Conservation (phyloP, 2,888 invertebrate genomes). For the Caenorhabditis uteleia region DNA sequence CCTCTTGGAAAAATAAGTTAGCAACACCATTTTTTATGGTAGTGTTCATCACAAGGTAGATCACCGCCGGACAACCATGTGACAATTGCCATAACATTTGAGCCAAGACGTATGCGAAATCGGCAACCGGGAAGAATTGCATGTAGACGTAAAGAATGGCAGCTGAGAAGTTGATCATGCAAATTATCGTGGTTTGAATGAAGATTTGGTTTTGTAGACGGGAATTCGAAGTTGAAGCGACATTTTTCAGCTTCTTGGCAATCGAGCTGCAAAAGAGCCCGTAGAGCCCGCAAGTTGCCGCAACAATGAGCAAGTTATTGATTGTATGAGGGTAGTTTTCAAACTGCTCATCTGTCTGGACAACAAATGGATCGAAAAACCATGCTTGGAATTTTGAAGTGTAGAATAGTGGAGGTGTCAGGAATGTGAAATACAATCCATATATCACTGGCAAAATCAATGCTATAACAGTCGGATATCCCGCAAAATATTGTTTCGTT, state of each 20-base stretch:
- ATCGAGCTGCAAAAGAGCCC: constrained; percentile 34
- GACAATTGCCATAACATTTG: constrained; percentile 50
- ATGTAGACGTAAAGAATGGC: constrained; percentile 51
- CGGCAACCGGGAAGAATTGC: constrained; percentile 48
- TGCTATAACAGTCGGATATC: constrained; percentile 32
- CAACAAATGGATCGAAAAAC: constrained; percentile 56
- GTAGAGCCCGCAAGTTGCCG: constrained; percentile 44
- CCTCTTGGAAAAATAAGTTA: no score
- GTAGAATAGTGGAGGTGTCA: constrained; percentile 50
- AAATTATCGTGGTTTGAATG: constrained; percentile 43
- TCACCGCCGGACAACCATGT: constrained; percentile 43
- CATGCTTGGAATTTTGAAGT: constrained; percentile 45
- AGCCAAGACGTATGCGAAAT: constrained; percentile 43
- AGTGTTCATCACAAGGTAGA: constrained; percentile 46
- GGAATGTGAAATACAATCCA: constrained; percentile 41
- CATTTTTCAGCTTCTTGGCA: constrained; percentile 20
- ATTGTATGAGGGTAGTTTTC: constrained; percentile 45
- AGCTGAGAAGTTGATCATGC: constrained; percentile 42
- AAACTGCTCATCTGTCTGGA: constrained; percentile 29
- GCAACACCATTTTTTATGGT: constrained; percentile 40
- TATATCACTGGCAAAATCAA: constrained; percentile 42
- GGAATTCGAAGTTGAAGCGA: constrained; percentile 24
- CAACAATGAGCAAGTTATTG: constrained; percentile 47
- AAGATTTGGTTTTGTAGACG: no score
- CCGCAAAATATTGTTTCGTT: constrained; percentile 29